These are phyloP conservation scores for Acridotheres tristis DNA, from an alignment of 2,797 vertebrate genomes.

Conservation along the genomic window DNA sequence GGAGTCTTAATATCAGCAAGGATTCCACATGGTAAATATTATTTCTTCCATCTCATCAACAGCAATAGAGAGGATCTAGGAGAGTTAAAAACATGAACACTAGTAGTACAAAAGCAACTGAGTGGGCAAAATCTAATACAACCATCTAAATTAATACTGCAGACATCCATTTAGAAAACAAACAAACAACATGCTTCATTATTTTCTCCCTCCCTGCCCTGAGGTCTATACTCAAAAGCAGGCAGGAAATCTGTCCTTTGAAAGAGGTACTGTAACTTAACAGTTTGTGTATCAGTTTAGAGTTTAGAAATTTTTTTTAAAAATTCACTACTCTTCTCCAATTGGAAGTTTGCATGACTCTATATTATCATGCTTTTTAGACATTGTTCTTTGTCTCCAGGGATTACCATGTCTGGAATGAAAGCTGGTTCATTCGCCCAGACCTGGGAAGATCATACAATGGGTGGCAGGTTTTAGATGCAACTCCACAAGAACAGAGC, in stretches of 20 bases:
- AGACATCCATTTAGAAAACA: not conserved
- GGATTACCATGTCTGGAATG: conserved; percentile 92
- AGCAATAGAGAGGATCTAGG: not conserved
- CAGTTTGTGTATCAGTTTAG: not conserved
- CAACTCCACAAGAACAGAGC: conserved; percentile 89
- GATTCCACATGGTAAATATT: conserved; percentile 88
- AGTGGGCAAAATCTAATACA: not conserved
- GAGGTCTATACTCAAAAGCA: not conserved
- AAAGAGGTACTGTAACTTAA: not conserved
- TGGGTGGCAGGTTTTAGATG: conserved; percentile 90
- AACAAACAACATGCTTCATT: not conserved
- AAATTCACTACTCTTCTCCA: not conserved
- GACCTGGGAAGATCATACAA: conserved; percentile 79
- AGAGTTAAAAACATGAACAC: not conserved
- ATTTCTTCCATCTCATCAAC: not conserved
- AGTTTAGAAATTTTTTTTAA: not conserved
- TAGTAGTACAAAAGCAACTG: not conserved
- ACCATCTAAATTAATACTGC: not conserved
- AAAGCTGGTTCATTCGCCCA: conserved; percentile 85
- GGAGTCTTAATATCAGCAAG: not conserved
- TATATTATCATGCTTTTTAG: not conserved
- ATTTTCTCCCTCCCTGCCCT: not conserved
- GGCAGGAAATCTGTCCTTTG: not conserved
- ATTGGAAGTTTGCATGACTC: not conserved
- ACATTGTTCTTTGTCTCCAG: conserved; percentile 68